Conservation (phyloP, 2,113 vertebrate species). For the Halichoerus grypus region DNA sequence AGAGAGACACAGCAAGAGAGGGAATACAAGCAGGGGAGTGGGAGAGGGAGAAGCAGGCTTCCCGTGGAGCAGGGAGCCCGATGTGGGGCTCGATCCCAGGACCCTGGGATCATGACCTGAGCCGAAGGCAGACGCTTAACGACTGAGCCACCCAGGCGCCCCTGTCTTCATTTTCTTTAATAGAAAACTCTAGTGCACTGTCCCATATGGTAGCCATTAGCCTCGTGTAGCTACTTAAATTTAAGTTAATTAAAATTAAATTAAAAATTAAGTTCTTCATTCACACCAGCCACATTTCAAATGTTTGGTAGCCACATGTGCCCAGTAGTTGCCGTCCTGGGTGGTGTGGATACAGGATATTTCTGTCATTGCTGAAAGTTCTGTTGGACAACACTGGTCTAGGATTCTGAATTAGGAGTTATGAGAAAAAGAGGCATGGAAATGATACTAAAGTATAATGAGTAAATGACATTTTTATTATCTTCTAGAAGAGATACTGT, state of each 20-base stretch:
- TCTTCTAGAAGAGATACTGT: background rate
- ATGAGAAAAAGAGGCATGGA: background rate
- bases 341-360: background rate
- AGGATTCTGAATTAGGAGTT: background rate
- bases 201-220: background rate
- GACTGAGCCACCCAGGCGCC: background rate
- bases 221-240: background rate
- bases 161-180: constrained; percentile 26
- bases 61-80: background rate
- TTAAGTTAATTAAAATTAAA: constrained; percentile 30
- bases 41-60: background rate
- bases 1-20: too few relatives aligned
- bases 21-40: too few relatives aligned
- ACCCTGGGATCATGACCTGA: background rate
- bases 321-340: background rate
- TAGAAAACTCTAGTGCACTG: background rate
- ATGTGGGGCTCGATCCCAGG: background rate
- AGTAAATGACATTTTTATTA: background rate
- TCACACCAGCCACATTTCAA: background rate
- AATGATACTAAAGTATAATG: background rate
- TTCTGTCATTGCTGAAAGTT: background rate
- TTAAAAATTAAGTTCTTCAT: background rate
- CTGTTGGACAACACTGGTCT: background rate
- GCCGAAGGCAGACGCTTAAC: background rate
- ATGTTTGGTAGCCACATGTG: background rate